Evolutionary conservation across 1,140 invertebrate genomes (phyloP).

Genomic region (Armadillidium nasatum): DNA sequence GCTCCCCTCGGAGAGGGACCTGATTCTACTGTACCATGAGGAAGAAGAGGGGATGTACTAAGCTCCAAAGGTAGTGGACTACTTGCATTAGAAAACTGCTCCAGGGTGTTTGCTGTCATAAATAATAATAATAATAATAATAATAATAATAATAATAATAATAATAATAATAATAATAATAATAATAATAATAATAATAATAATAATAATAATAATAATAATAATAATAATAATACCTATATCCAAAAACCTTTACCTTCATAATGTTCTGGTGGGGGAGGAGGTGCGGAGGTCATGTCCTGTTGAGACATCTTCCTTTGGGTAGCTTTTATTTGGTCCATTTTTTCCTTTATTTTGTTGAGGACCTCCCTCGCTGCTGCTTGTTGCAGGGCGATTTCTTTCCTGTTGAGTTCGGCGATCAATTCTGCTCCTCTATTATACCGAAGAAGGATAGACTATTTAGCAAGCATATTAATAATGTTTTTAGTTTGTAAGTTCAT

Average conservation of each 20-base stretch:
- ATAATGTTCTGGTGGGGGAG: conserved; percentile 59
- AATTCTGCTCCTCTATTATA: conserved; percentile 77
- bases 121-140: conserved; percentile 24
- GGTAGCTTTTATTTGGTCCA: conserved; percentile 90
- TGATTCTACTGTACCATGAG: conserved; percentile 45
- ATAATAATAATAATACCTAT: conserved; percentile 14
- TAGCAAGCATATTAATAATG: too few relatives aligned
- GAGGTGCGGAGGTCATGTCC: conserved; percentile 52
- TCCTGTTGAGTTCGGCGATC: conserved; percentile 81
- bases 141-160: conserved; percentile 15
- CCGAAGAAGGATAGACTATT: too few relatives aligned
- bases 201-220: conserved; percentile 15
- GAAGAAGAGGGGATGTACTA: conserved; percentile 45
- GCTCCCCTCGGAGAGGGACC: conserved; percentile 29
- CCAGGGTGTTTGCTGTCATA: conserved; percentile 42
- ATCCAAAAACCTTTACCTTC: conserved; percentile 56
- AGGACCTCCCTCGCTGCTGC: conserved; percentile 79
- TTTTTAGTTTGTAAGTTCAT: too few relatives aligned
- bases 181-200: conserved; percentile 29
- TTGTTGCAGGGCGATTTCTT: conserved; percentile 80
- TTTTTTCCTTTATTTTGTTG: conserved; percentile 91
- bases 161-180: conserved; percentile 14
- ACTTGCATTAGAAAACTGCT: conserved; percentile 45
- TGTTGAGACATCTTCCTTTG: conserved; percentile 67
- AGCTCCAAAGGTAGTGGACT: conserved; percentile 45